Evolutionary conservation across 2,888 invertebrate genomes (phyloP).

Genomic region (Pristionchus entomophagus): DNA sequence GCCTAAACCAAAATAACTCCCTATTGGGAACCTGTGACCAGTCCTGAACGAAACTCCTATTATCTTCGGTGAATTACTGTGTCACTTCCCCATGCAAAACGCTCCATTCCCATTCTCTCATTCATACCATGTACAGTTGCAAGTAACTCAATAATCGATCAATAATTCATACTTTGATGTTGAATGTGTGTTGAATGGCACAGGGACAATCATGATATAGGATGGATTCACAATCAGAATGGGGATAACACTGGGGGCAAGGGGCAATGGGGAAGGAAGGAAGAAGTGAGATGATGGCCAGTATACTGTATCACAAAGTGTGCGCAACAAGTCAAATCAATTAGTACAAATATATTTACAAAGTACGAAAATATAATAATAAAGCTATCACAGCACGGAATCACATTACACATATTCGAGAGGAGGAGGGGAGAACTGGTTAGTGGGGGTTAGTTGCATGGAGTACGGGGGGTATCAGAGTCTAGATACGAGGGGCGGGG

Average conservation of each 20-base stretch:
- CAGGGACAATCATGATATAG: conserved; percentile 17
- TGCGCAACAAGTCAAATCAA: not conserved
- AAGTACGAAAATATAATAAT: not conserved
- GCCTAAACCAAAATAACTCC: too few species aligned
- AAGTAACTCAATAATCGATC: not conserved
- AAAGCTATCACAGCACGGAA: conserved; percentile 36
- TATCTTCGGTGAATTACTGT: too few species aligned
- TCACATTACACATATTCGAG: conserved; percentile 6
- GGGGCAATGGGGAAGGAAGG: not conserved
- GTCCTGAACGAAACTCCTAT: too few species aligned
- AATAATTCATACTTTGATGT: conserved; percentile 31
- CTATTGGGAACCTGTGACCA: too few species aligned
- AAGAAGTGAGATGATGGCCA: conserved; percentile 14
- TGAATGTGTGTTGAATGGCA: conserved; percentile 1
- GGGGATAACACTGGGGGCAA: not conserved
- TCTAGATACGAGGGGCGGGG: conserved; percentile 22
- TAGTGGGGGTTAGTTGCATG: not conserved
- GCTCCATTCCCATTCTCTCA: too few species aligned
- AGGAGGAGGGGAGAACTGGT: not conserved
- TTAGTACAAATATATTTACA: conserved; percentile 30
- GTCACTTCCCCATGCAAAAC: too few species aligned
- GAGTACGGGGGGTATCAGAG: not conserved
- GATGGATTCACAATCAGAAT: conserved; percentile 9
- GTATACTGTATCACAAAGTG: conserved; percentile 26
- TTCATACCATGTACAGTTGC: too few species aligned